Evolutionary conservation across 2,888 invertebrate genomes (phyloP).

Genomic region (Brachylomia viminalis): DNA sequence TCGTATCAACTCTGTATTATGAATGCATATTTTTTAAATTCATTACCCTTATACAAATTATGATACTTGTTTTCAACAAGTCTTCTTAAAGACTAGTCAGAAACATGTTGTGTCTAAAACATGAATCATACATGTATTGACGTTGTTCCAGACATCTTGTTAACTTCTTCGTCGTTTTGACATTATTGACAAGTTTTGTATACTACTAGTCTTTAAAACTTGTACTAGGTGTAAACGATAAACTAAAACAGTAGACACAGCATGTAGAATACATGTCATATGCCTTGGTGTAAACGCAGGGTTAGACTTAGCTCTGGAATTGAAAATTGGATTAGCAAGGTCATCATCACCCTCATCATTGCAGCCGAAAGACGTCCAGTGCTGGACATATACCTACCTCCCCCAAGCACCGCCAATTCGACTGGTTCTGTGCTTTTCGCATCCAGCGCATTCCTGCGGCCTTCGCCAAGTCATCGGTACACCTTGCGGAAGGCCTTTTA

Average conservation of each 20-base stretch:
- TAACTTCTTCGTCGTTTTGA: not conserved
- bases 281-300: not conserved
- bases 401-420: no score
- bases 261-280: not conserved
- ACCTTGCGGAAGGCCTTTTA: no score
- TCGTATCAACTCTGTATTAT: no score
- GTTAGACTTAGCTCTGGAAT: not conserved
- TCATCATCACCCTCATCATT: no score
- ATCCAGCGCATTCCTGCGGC: no score
- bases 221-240: not conserved
- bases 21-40: not conserved
- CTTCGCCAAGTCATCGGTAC: no score
- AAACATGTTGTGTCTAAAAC: not conserved
- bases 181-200: not conserved
- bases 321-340: not conserved
- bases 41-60: not conserved
- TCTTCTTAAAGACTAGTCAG: not conserved
- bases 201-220: not conserved
- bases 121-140: not conserved
- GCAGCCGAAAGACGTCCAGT: no score
- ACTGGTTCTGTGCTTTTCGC: no score
- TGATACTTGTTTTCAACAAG: not conserved
- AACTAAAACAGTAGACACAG: not conserved
- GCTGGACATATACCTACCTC: no score
- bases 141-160: not conserved